These are phyloP conservation scores for Oligia latruncula DNA, from an alignment of 2,888 invertebrate species.

Conservation along the genomic window DNA sequence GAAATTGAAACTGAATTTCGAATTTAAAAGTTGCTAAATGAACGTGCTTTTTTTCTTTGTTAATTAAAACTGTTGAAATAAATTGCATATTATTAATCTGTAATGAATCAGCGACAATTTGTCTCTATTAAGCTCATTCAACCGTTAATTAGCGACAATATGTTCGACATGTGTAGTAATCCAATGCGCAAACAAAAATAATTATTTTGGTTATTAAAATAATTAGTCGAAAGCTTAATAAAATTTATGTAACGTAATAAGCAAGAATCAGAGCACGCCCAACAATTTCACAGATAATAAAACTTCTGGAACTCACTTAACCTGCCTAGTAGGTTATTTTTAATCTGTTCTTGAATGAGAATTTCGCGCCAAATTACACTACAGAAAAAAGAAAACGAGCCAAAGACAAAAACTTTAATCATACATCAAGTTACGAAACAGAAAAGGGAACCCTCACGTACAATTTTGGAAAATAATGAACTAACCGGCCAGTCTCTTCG, in stretches of 20 bases:
- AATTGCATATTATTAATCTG: constrained; percentile 38
- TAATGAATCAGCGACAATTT: constrained; percentile 46
- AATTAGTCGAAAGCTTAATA: constrained; percentile 3
- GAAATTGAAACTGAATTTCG: constrained; percentile 13
- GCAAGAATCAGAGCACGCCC: constrained; percentile 24
- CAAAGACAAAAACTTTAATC: constrained; percentile 78
- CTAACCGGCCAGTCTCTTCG: constrained; percentile 80
- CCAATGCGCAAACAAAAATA: constrained; percentile 32
- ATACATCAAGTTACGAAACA: constrained; percentile 69
- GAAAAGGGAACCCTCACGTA: constrained; percentile 70
- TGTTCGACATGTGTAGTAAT: constrained; percentile 36
- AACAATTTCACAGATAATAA: constrained; percentile 54
- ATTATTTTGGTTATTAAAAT: constrained; percentile 26
- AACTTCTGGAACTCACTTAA: constrained; percentile 45
- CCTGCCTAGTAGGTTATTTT: constrained; percentile 47
- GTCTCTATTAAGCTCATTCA: constrained; percentile 35
- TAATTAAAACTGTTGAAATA: background rate
- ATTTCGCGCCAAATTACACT: constrained; percentile 54
- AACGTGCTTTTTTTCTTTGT: background rate
- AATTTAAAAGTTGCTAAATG: background rate
- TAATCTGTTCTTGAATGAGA: constrained; percentile 47
- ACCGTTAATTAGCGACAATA: constrained; percentile 43
- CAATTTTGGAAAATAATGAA: constrained; percentile 87
- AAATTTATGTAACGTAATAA: constrained; percentile 4
- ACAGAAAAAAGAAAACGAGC: constrained; percentile 60